Percentiles rank a stretch among this genome's conserved stretches.
Conservation (phyloP, 2,113 vertebrate genomes). For the Cryptomyrus ogoouensis region DNA sequence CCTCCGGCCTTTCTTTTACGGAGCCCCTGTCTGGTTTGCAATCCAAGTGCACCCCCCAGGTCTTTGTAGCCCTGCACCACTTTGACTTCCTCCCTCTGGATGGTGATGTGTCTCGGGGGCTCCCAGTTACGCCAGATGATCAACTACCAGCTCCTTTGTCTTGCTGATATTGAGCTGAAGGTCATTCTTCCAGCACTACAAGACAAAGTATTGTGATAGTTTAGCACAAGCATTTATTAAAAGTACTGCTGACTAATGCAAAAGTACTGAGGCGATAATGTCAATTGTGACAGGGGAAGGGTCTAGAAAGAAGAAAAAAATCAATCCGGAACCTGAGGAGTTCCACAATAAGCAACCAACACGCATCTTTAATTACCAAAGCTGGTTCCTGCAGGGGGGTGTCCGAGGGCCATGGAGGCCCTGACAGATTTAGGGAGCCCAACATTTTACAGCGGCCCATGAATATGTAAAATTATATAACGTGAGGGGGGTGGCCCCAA, state of each 20-base stretch:
- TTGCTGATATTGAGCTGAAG: neutral
- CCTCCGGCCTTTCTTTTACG: neutral
- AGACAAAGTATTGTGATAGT: neutral
- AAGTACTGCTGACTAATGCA: neutral
- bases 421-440: neutral
- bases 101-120: neutral
- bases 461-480: neutral
- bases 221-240: neutral
- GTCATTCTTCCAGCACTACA: neutral
- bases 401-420: neutral
- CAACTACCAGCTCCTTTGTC: neutral
- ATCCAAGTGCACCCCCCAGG: neutral
- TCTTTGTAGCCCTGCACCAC: neutral
- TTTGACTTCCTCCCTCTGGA: neutral
- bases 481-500: too few species aligned
- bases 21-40: neutral
- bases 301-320: neutral
- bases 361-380: too few species aligned
- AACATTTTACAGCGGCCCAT: neutral
- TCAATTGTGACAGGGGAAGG: neutral
- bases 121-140: neutral
- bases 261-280: neutral
- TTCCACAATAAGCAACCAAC: too few species aligned
- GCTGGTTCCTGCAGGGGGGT: too few species aligned
- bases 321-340: too few species aligned